Evolutionary conservation across 2,888 invertebrate genomes (phyloP).

Genomic region (Drosophila fulvimacula): DNA sequence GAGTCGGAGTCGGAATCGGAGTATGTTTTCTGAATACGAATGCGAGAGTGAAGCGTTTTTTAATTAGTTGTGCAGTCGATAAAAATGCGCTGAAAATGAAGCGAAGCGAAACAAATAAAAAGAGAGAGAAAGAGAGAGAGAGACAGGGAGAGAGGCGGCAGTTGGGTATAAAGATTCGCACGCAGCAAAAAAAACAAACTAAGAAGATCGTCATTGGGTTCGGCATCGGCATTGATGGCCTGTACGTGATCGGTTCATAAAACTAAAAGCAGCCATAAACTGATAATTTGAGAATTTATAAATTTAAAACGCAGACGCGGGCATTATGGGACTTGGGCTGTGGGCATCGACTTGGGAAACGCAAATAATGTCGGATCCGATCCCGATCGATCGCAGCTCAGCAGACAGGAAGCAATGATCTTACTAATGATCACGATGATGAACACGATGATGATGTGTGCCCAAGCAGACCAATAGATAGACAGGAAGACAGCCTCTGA

Average conservation of each 20-base stretch:
- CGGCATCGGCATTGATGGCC: conserved; percentile 58
- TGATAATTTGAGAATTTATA: conserved; percentile 80
- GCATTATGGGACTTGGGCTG: conserved; percentile 49
- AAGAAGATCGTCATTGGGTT: conserved; percentile 42
- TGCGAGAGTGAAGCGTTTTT: conserved; percentile 66
- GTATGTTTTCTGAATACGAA: conserved; percentile 36
- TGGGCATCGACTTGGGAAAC: conserved; percentile 4
- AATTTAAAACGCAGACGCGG: conserved; percentile 71
- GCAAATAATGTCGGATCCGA: conserved; percentile 38
- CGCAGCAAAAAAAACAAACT: conserved; percentile 41
- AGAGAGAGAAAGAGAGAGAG: neutral
- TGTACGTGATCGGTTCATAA: conserved; percentile 81
- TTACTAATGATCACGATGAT: conserved; percentile 35
- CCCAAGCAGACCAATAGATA: conserved; percentile 16
- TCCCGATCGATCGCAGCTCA: conserved; percentile 43
- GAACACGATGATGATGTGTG: conserved; percentile 30
- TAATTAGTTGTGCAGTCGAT: conserved; percentile 79
- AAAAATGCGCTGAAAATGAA: conserved; percentile 73
- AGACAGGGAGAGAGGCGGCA: neutral
- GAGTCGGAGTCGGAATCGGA: conserved; percentile 2
- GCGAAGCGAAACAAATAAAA: conserved; percentile 39
- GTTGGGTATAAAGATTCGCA: conserved; percentile 68
- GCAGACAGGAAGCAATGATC: conserved; percentile 62
- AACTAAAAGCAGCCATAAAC: conserved; percentile 79
- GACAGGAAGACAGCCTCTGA: conserved; percentile 11